phyloP scores from a whole-genome alignment of 2,888 invertebrate genomes.

The Ischnura elegans region DNA sequence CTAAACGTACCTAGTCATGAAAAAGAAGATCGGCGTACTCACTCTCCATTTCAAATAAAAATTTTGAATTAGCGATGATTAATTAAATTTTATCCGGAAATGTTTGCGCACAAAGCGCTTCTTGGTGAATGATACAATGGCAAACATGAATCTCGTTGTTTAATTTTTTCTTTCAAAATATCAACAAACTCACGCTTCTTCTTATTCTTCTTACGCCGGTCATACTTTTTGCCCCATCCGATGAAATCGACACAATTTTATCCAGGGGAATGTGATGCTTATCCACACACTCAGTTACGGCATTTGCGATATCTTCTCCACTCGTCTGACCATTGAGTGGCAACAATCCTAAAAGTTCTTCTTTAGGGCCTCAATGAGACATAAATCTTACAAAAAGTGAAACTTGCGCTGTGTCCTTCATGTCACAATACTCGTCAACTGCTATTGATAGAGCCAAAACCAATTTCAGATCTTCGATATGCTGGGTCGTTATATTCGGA shows the following conservation, averaged over 20 bases:
- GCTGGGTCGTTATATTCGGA: too few relatives aligned
- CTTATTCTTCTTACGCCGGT: neutral
- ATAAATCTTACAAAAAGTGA: neutral
- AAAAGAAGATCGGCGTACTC: neutral
- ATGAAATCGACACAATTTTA: conserved; percentile 73
- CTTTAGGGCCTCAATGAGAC: conserved; percentile 70
- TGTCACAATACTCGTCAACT: neutral
- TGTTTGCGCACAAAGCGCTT: too few relatives aligned
- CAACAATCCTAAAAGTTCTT: conserved; percentile 72
- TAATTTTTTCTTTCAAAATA: neutral
- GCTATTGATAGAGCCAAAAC: too few relatives aligned
- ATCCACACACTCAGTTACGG: conserved; percentile 70
- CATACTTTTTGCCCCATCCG: conserved; percentile 68
- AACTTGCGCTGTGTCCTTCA: neutral
- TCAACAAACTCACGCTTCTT: neutral
- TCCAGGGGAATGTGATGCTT: conserved; percentile 71
- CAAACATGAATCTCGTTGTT: neutral
- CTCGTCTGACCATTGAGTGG: conserved; percentile 71
- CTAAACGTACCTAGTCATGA: neutral
- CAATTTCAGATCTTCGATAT: too few relatives aligned
- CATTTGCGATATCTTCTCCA: conserved; percentile 74
- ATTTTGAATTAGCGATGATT: too few relatives aligned
- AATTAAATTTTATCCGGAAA: too few relatives aligned
- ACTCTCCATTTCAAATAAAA: too few relatives aligned
- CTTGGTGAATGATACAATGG: too few relatives aligned